Conservation (phyloP, 2,113 vertebrate genomes). For the Chionomys nivalis region DNA sequence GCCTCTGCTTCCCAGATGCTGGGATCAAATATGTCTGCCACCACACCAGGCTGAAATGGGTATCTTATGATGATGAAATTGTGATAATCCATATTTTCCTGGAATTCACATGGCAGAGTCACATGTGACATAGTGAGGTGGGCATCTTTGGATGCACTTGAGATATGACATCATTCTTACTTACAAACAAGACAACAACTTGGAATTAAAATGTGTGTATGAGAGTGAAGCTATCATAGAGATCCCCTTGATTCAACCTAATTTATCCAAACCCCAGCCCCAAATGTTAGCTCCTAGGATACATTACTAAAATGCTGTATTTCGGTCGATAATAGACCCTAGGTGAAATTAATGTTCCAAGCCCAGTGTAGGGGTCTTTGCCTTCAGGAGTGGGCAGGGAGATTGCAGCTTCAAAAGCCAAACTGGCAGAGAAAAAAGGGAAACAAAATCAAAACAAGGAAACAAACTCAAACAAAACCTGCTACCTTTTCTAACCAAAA, state of each 20-base stretch:
- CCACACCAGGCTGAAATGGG: no score
- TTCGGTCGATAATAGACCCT: background rate
- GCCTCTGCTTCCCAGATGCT: background rate
- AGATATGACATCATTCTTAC: background rate
- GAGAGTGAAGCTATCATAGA: background rate
- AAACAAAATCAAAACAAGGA: background rate
- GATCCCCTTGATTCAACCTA: background rate
- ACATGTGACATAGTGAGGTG: background rate
- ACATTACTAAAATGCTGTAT: background rate
- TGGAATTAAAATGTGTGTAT: background rate
- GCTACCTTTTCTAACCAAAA: background rate
- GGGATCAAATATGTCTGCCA: background rate
- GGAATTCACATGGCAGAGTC: background rate
- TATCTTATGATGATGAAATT: background rate
- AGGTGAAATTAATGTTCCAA: background rate
- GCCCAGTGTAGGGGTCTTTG: background rate
- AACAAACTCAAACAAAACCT: background rate
- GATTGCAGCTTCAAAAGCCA: background rate
- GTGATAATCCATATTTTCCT: background rate
- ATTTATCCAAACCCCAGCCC: constrained; percentile 1
- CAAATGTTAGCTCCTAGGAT: constrained; percentile 22
- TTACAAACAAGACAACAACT: constrained; percentile 1
- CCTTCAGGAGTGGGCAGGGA: background rate
- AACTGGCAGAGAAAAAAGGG: background rate
- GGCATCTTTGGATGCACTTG: background rate